Base-by-base conservation (phyloP, 2,113 vertebrate genomes). In the Eleginops maclovinus region DNA sequence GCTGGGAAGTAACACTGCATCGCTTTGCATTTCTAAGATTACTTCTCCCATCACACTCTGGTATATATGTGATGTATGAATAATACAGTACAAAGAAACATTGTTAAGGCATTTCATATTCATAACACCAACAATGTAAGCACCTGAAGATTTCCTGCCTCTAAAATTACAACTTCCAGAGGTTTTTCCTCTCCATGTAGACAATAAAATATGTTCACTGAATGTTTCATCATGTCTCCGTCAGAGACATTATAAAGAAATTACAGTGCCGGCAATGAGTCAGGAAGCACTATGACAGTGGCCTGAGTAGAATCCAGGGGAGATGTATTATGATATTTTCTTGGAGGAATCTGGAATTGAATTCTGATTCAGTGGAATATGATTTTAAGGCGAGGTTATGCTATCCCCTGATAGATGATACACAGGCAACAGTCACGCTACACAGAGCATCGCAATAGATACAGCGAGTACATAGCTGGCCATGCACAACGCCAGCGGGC, bases 291-390 rank as follows among this genome's bases (percentile, higher is more conserved):
- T 44, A 36, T 85, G 89, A 91, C 88, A 86, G 85, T 80, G 83
- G 73, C 85, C 87, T 79, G 40, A 89, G 89, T 87, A 72, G 79
- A 90, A 91, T 77, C 90, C 81, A 71, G 82, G 80, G 49, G 82
- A 90, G 88, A 91, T 88, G 84, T 86, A 85, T 93, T 88, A 81
- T 81, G 87, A 91, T 92, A 90, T 88, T 91, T 93, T 91, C 88
- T 77, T 83, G 81, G 79, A 75, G 76, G 91, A 91, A 89, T 92
- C 87, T 81, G 68, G 85, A 92, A 92, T 92, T 91, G 83, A 93
- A 92, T 93, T 91, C 90, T 84, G 90, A 93, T 91, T 92, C 87
- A 91, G 86, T 80, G 72, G 88, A 91, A 91, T 91, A 81, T 88
- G 85, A 89, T 90, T 92, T 90, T 84, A 89, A 89, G 87, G 89